A percentile compares a stretch with the other conserved stretches of the same genome.
Evolutionary conservation across 2,113 vertebrate genomes (phyloP).

Genomic region (Chloropsis cyanopogon): DNA sequence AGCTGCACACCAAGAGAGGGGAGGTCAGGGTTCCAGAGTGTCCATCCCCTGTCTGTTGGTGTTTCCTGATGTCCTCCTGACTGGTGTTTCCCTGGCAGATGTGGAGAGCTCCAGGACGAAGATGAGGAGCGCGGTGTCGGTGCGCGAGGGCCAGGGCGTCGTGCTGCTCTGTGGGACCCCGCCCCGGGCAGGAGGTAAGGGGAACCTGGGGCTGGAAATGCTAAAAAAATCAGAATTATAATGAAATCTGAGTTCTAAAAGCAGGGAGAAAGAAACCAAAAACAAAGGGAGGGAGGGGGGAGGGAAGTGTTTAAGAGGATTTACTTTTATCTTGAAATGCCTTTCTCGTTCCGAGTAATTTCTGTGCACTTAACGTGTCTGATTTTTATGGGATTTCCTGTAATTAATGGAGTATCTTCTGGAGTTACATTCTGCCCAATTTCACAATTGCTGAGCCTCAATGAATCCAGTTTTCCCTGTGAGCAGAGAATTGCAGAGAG

Average conservation of each 20-base stretch:
- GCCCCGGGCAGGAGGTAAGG: slow-evolving; percentile 85
- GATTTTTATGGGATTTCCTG: not conserved
- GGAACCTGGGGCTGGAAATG: not conserved
- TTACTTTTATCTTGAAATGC: not conserved
- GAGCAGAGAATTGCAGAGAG: not conserved
- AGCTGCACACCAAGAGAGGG: rapidly evolving
- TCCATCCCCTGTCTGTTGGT: not conserved
- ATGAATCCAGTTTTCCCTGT: not conserved
- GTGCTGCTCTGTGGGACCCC: slow-evolving; percentile 89
- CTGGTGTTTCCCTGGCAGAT: slow-evolving; percentile 71
- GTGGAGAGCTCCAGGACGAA: slow-evolving; percentile 84
- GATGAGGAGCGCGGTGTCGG: slow-evolving; percentile 85
- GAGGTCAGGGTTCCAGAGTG: not conserved
- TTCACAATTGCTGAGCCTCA: not conserved
- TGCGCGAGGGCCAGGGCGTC: slow-evolving; percentile 92
- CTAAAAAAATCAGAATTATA: rapidly evolving
- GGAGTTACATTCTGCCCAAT: not conserved
- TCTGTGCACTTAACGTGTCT: not conserved
- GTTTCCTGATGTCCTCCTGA: not conserved
- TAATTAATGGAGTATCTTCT: not conserved
- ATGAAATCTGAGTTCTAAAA: rapidly evolving
- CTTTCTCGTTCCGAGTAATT: not conserved
- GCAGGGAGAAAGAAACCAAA: not conserved
- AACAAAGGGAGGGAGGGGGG: not conserved
- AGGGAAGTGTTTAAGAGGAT: not conserved